These are phyloP conservation scores for Telmatochromis sp. DNA, from an alignment of 2,113 vertebrate species.

Conservation along the genomic window DNA sequence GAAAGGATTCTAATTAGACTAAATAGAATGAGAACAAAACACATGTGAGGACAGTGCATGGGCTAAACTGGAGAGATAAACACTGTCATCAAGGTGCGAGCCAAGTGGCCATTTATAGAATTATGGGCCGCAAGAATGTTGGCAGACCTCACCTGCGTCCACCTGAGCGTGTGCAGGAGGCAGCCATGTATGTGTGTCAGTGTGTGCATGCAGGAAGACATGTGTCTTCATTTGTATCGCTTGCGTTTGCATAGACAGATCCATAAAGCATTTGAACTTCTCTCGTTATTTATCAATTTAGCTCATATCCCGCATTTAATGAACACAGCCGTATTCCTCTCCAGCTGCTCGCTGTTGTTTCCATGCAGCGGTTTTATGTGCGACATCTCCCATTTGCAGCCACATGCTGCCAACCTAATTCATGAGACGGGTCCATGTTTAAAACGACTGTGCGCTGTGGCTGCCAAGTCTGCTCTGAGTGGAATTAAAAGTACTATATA, in stretches of 20 bases:
- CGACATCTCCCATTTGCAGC: constrained; percentile 13
- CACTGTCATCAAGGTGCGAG: not conserved
- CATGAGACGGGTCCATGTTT: constrained; percentile 28
- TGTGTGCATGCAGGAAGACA: not conserved
- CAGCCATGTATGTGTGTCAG: not conserved
- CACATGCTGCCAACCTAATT: constrained; percentile 42
- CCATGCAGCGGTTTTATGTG: not conserved
- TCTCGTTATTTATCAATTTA: constrained; percentile 34
- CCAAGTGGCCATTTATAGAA: constrained; percentile 4
- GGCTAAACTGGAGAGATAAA: constrained; percentile 4
- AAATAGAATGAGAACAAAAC: not conserved
- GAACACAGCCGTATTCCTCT: constrained; percentile 16
- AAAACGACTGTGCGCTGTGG: not conserved
- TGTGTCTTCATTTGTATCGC: not conserved
- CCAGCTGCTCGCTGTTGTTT: constrained; percentile 37
- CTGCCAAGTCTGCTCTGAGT: constrained; percentile 37
- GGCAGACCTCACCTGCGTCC: not conserved
- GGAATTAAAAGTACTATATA: constrained; percentile 32
- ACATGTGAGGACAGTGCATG: not conserved
- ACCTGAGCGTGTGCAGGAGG: not conserved
- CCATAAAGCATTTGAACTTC: not conserved
- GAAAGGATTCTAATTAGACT: not conserved
- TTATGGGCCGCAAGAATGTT: not conserved
- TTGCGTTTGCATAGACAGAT: not conserved
- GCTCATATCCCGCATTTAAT: constrained; percentile 15